Evolutionary conservation across 2,113 vertebrate genomes (phyloP).

Genomic region (Rhizomys pruinosus): DNA sequence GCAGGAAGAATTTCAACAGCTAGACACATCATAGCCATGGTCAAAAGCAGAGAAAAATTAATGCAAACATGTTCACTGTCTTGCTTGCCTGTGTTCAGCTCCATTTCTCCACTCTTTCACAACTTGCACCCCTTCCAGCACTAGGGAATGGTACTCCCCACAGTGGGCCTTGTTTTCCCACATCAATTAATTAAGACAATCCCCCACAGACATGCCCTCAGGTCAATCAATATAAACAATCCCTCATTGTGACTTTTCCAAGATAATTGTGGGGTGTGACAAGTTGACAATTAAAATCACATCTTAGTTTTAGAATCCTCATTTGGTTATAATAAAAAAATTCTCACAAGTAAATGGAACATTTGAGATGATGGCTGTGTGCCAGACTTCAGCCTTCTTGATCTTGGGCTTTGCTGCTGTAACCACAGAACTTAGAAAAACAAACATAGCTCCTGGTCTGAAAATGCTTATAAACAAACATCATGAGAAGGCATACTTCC

Average conservation of each 20-base stretch:
- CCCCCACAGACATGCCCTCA: neutral
- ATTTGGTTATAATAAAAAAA: neutral
- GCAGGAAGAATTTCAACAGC: too few species aligned
- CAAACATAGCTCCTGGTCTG: neutral
- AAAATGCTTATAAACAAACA: neutral
- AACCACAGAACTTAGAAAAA: neutral
- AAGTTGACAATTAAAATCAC: neutral
- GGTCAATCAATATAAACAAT: neutral
- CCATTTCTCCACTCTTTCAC: neutral
- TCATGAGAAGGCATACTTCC: too few species aligned
- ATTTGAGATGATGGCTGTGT: neutral
- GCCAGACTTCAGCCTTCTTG: neutral
- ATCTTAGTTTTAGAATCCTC: neutral
- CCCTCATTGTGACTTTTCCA: neutral
- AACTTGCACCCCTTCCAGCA: neutral
- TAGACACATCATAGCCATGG: neutral
- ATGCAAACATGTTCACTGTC: accelerated
- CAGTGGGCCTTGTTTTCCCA: neutral
- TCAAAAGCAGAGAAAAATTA: neutral
- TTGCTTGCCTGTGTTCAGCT: neutral
- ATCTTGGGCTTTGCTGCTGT: neutral
- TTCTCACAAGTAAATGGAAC: neutral
- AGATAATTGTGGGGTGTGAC: neutral
- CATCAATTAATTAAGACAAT: neutral
- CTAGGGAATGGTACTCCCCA: neutral